Evolutionary conservation across 1,140 invertebrate genomes (phyloP), one percentile per base, ranked within the genome.

Genomic region (Tribolium castaneum): DNA sequence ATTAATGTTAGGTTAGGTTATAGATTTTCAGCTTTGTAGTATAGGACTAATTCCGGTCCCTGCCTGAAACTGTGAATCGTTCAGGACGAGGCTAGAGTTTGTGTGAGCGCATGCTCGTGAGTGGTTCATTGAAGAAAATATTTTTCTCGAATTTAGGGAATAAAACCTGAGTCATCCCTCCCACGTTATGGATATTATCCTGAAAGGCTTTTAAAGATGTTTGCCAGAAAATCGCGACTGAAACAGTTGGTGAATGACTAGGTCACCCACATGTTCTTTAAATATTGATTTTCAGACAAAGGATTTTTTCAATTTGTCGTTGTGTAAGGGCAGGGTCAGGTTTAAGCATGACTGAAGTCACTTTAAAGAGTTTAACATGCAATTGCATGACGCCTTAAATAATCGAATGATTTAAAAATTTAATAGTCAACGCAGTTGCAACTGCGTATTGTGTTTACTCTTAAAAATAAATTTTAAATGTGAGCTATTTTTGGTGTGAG

Each of bases 241-340:
- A 5, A 59, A 59, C 9, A 59, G 9, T 6, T 66, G 12, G 12
- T 66, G 30, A 66, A 66, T 66, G 59, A 66, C 4, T 35, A 66
- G 30, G 59, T 66, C 59, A 66, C 25, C 30, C 59, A 66, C 59
- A 66, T 66, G 30, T 66, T 66, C 59, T 34, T 39, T 66, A 35
- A 59, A 66, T 66, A 66, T 66, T 66, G 59, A 66, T 66, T 66
- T 66, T 66, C 13, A 35, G 30, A 66, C 59, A 66, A 66, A 66
- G 59, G 59, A 66, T 66, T 66, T 66, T 62, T 66, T 13, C 9
- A 66, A n/a, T 66, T 35, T 66, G 30, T 6, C 19, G 19, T 34
- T 66, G 25, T 66, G 59, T 3, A 66, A 66, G 59, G 59, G 59
- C 14, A 66, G 25, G 59, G 34, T 66, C 30, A 35, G 30, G 34